Evolutionary conservation across 2,113 vertebrate species (phyloP), one percentile per base, ranked within the genome.

Genomic region (Cephalopholis sonnerati): DNA sequence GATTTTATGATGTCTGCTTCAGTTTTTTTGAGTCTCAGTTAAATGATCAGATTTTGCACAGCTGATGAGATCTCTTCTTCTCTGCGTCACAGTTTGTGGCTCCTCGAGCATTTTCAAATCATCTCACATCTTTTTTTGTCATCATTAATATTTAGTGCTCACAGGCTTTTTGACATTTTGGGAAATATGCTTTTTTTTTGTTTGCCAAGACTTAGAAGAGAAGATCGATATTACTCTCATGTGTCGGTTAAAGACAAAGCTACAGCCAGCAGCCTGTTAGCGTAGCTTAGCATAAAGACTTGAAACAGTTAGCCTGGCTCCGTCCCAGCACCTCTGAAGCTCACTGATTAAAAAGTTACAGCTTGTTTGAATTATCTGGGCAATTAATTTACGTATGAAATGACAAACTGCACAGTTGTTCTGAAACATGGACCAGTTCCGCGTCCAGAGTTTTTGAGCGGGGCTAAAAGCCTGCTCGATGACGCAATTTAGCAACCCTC

Each of bases 11-110:
- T 7, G 16, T 70, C 44, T 6, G n/a, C 29, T 51, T 44, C 24
- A n/a, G 36, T 46, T 39, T 5, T 39, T 62, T 27, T 48, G 1
- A 7, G 5, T 75, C 16, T 32, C 7, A 4, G 44, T 69, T 69
- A 53, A 69, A 69, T n/a, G 55, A 55, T 27, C 32, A 8, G 5
- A 22, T 15, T 64, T 65, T 65, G 74, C 61, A 76, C 61, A 65
- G 32, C 32, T 64, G 73, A 63, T 63, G 27, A 32, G 58, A 75
- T 51, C 44, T 36, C 32, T 7, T 1, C 39, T 2, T 24, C 57
- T 36, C 32, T 7, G 2, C 39, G 5, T 24, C 57, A n/a, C 25
- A 63, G 50, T 24, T 24, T 32, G 32, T 59, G 71, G 3, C 39
- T 46, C 24, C 16, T n/a, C 4, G n/a, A 27, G n/a, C 71, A 17